Evolutionary conservation across 2,888 invertebrate species (phyloP).

Genomic region (Meiosimyza platycephala): DNA sequence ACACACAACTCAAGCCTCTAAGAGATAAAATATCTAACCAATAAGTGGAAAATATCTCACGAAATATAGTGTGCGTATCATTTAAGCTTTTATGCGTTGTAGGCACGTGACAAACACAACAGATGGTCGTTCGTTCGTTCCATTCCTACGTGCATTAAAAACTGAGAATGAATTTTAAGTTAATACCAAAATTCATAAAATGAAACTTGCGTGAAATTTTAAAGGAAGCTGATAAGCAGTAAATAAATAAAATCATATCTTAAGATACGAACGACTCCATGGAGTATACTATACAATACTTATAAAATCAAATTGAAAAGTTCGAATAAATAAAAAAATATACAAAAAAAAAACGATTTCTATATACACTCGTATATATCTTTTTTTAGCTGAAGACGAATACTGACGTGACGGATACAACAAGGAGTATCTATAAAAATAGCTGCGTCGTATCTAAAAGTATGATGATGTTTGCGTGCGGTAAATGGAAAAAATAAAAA

Average conservation of each 20-base stretch:
- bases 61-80: background rate
- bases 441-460: background rate
- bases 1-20: too few species aligned
- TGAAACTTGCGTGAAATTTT: too few species aligned
- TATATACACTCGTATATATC: slow-evolving; percentile 1
- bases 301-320: too few species aligned
- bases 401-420: slow-evolving; percentile 39
- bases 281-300: too few species aligned
- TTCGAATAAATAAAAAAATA: too few species aligned
- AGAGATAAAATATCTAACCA: too few species aligned
- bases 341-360: background rate
- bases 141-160: too few species aligned
- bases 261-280: background rate
- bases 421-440: slow-evolving; percentile 32
- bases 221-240: background rate
- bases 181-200: too few species aligned
- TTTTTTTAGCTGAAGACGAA: slow-evolving; percentile 18
- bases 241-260: slow-evolving; percentile 4
- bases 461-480: too few species aligned
- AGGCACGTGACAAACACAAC: slow-evolving; percentile 30
- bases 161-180: too few species aligned
- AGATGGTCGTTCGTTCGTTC: slow-evolving; percentile 22
- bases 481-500: too few species aligned
- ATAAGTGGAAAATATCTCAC: too few species aligned
- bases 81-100: background rate